Base-by-base conservation (phyloP, 2,888 invertebrate genomes). In the Oscheius sp. region DNA sequence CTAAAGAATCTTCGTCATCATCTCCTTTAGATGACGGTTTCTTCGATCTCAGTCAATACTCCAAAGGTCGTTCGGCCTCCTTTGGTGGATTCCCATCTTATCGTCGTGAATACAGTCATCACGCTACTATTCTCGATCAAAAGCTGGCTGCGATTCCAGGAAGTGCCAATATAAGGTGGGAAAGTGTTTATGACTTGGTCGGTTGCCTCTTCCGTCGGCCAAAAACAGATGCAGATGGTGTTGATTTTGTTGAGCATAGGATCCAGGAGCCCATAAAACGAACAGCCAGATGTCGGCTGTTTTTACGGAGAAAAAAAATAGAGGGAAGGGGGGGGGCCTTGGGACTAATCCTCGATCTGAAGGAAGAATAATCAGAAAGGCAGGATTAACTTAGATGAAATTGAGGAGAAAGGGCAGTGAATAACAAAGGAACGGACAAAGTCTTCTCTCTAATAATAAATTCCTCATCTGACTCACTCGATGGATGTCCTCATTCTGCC, bases 41-140 rank as follows among this genome's bases (percentile, higher is more conserved):
- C 59, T 59, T 59, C 44, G 59, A 59, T 44, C 44, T 59, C 44
- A 44, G 44, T n/a, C 44, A 59, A 12, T 59, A 59, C 44, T 41
- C 41, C 26, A 59, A 59, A 44, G 59, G 59, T 2, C 59, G 59
- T 28, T 59, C 59, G 12, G 59, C 59, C 28, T 59, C 59, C 6
- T 59, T 59, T 17, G 59, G 59, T 14, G 59, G 59, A 12, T 59
- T 59, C 17, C 44, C 59, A 3, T 59, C 44, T 22, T 59, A 59
- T n/a, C 41, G 59, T 44, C 59, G 59, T 26, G 59, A 59, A 9
- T 59, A 59, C 22, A n/a, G n/a, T n/a, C 54, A 54, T 24, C n/a
- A 32, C 26, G 26, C 59, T 22, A 41, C 59, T 6, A 54, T 54
- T n/a, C 41, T 59, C 26, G 59, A 59, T 0, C 59, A 59, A 30